phyloP scores from a whole-genome alignment of 1,140 invertebrate species.

The Chionoecetes opilio region DNA sequence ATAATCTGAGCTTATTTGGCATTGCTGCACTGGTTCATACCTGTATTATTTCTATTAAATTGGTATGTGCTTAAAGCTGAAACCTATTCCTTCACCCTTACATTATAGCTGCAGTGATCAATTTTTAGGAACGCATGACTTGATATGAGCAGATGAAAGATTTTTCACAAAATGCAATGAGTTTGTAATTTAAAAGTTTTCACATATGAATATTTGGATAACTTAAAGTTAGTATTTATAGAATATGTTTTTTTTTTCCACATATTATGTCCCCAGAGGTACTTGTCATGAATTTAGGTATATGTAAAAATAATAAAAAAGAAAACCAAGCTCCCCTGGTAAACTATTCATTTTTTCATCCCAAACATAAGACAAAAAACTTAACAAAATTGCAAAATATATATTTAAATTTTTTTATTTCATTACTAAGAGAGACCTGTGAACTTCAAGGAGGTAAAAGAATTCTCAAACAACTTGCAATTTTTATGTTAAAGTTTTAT shows the following conservation, averaged over 20 bases:
- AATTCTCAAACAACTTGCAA: too few relatives aligned
- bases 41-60: background rate
- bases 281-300: conserved; percentile 8
- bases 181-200: conserved; percentile 1
- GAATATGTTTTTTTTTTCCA: conserved; percentile 31
- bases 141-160: background rate
- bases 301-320: background rate
- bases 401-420: too few relatives aligned
- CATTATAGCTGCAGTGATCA: background rate
- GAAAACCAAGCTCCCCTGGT: background rate
- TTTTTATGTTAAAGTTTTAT: too few relatives aligned
- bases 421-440: too few relatives aligned
- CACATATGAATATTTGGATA: background rate
- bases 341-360: background rate
- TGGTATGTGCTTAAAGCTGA: background rate
- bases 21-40: background rate
- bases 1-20: background rate
- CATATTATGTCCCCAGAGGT: conserved; percentile 29
- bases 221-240: conserved; percentile 1
- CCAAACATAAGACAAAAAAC: background rate
- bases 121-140: background rate
- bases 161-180: background rate
- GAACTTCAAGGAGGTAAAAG: too few relatives aligned
- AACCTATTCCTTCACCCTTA: background rate
- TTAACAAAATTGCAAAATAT: too few relatives aligned